Evolutionary conservation across 2,888 invertebrate genomes (phyloP).

Genomic region (Nebria brevicollis): DNA sequence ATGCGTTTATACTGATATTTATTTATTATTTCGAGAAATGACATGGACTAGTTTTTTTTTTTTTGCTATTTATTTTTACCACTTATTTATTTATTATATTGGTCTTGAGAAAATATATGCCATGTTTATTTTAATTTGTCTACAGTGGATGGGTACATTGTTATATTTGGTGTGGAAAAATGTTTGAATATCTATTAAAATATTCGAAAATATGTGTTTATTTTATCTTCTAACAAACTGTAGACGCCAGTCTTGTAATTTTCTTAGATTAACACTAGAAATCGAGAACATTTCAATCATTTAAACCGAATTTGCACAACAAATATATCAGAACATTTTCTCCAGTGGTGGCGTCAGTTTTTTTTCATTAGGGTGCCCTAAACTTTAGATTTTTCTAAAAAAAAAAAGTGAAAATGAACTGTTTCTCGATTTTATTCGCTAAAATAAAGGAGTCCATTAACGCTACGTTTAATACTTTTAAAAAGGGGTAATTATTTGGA

Average conservation of each 20-base stretch:
- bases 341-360: neutral
- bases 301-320: neutral
- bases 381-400: neutral
- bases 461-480: neutral
- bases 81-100: neutral
- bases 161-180: neutral
- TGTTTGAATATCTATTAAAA: neutral
- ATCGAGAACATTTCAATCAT: neutral
- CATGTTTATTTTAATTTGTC: neutral
- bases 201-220: neutral
- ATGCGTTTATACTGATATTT: no score
- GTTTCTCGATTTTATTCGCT: neutral
- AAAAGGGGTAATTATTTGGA: neutral
- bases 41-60: no score
- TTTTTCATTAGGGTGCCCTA: neutral
- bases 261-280: neutral
- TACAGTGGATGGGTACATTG: neutral
- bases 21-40: no score
- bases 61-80: neutral
- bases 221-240: neutral
- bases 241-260: slow-evolving; percentile 1
- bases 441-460: neutral
- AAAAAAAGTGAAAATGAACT: neutral
- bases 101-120: neutral
- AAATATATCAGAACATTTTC: neutral